These are phyloP conservation scores for Caenorhabditis doughertyi DNA, from an alignment of 2,888 invertebrate genomes.

Conservation along the genomic window DNA sequence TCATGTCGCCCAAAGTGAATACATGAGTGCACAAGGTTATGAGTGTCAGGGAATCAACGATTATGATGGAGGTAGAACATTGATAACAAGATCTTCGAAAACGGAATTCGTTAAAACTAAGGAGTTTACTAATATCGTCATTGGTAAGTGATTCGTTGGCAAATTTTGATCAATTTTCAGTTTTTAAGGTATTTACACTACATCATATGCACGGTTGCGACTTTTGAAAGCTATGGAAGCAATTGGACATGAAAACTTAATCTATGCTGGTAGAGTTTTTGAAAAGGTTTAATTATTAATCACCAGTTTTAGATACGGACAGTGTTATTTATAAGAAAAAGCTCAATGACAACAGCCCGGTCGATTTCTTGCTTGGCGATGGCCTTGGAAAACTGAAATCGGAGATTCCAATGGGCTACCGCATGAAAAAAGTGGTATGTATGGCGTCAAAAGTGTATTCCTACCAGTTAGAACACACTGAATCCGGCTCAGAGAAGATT, in stretches of 20 bases:
- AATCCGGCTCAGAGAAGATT: neutral
- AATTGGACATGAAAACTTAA: neutral
- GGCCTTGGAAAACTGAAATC: slow-evolving; percentile 11
- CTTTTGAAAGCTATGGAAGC: slow-evolving; percentile 7
- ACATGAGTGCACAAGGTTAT: neutral
- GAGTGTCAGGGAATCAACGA: neutral
- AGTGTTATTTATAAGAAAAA: slow-evolving; percentile 12
- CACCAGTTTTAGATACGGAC: neutral
- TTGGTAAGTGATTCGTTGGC: neutral
- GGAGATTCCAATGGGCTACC: neutral
- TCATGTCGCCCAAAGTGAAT: slow-evolving; percentile 2
- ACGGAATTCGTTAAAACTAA: neutral
- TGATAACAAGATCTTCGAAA: neutral
- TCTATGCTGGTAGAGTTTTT: neutral
- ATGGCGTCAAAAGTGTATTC: slow-evolving; percentile 1
- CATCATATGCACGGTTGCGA: slow-evolving; percentile 5
- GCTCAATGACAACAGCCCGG: neutral
- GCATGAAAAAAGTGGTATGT: slow-evolving; percentile 5
- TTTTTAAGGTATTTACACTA: neutral
- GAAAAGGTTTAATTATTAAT: too few relatives aligned
- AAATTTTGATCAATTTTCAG: too few relatives aligned
- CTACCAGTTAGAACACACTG: neutral
- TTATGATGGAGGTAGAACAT: neutral
- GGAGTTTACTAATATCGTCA: slow-evolving; percentile 1
- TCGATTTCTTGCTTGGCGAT: neutral